Evolutionary conservation across 2,113 vertebrate genomes (phyloP), one percentile per base, ranked within the genome.

Genomic region (Aegotheles bennettii): DNA sequence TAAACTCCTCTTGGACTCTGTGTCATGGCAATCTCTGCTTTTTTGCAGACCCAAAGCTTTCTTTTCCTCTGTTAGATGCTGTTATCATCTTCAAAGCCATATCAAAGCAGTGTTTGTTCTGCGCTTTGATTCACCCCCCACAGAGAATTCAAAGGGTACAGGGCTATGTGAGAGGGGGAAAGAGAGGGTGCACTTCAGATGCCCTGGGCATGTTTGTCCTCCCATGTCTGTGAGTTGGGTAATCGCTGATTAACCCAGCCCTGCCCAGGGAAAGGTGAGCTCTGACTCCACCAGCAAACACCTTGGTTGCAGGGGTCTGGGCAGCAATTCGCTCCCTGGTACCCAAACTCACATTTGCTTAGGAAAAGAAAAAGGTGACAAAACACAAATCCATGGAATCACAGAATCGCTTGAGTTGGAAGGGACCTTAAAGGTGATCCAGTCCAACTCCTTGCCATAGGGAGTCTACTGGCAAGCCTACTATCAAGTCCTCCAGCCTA

Each of bases 101-200:
- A 98, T 98, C 98, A 98, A 98, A 98, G 98, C 98, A 96, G 96
- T 97, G 98, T 99, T 99, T 99, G 98, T 99, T 99, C 99, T 99
- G 97, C 84, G 80, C 98, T 99, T 99, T 99, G 98, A 98, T 98
- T 98, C 98, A 97, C 97, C 97, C 93, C 98, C 97, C 98, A 97
- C 97, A 97, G 98, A 96, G 97, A 98, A 98, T 98, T 99, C 98
- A 98, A 98, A 99, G 98, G 98, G 96, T 95, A 98, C 97, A 97
- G 97, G 97, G 98, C 98, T 98, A 96, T 98, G 98, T 98, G 97
- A 98, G 95, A 98, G 96, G 98, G 91, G 90, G 96, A 97, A 97
- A 95, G 97, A 97, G 85, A 59, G 96, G 97, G 97, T 98, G 97
- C 96, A 92, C 98, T 98, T 98, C 96, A 98, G 98, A 97, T 97